Conservation (phyloP, 2,797 vertebrate genomes). For the Gymnodraco acuticeps region DNA sequence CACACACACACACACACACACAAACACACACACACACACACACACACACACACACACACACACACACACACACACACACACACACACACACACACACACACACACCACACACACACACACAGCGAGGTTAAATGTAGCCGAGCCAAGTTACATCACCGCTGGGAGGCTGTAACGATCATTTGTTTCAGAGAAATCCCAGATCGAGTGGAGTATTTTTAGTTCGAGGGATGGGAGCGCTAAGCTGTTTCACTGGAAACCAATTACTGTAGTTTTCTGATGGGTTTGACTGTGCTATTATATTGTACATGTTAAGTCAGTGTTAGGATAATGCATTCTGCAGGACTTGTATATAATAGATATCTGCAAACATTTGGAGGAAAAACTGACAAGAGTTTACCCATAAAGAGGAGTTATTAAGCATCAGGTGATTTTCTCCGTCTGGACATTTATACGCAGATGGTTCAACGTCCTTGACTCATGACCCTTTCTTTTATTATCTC, state of each 20-base stretch:
- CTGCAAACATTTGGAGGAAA: constrained; percentile 32
- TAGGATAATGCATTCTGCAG: constrained; percentile 30
- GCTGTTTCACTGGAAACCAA: constrained; percentile 11
- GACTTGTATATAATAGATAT: not conserved
- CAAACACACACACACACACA: constrained; percentile 22
- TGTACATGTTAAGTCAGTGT: constrained; percentile 5
- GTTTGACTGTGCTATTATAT: constrained; percentile 18
- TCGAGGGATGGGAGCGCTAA: constrained; percentile 33
- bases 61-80: constrained; percentile 21
- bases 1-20: constrained; percentile 23
- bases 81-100: constrained; percentile 19
- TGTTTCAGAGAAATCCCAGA: constrained; percentile 53
- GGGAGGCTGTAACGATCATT: constrained; percentile 47
- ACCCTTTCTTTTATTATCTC: constrained; percentile 58
- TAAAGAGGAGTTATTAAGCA: constrained; percentile 22
- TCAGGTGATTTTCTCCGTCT: constrained; percentile 41
- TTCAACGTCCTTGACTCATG: constrained; percentile 46
- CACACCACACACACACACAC: constrained; percentile 20
- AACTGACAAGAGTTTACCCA: constrained; percentile 1
- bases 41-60: constrained; percentile 19
- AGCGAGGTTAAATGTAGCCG: constrained; percentile 6
- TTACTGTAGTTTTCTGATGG: constrained; percentile 27
- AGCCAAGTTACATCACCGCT: constrained; percentile 53
- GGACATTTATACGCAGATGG: constrained; percentile 34
- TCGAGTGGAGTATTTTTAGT: constrained; percentile 51